Evolutionary conservation across 2,797 vertebrate genomes (phyloP).

Genomic region (Amblyopsis hoosieri): DNA sequence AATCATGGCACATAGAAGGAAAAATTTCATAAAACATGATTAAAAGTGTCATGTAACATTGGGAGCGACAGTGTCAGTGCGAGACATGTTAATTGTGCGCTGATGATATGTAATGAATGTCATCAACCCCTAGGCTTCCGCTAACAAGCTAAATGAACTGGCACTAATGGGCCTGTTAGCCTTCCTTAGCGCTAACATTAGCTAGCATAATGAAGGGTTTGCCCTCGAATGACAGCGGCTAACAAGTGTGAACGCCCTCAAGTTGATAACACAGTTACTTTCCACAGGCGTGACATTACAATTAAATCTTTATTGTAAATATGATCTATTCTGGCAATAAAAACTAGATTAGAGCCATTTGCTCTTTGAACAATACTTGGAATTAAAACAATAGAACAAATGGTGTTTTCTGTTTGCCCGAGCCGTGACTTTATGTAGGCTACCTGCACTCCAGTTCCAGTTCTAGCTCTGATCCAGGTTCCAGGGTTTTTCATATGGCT

Average conservation of each 20-base stretch:
- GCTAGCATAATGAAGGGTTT: slow-evolving; percentile 65
- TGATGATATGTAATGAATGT: slow-evolving; percentile 80
- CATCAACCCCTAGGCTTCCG: slow-evolving; percentile 69
- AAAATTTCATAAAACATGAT: slow-evolving; percentile 73
- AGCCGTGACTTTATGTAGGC: neutral
- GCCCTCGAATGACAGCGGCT: slow-evolving; percentile 44
- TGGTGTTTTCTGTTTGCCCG: slow-evolving; percentile 12
- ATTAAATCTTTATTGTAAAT: slow-evolving; percentile 27
- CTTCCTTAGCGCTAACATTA: slow-evolving; percentile 69
- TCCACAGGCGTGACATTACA: slow-evolving; percentile 46
- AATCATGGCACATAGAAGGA: slow-evolving; percentile 59
- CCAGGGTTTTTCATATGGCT: slow-evolving; percentile 85
- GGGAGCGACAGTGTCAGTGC: slow-evolving; percentile 58
- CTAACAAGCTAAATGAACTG: slow-evolving; percentile 79
- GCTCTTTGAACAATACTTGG: neutral
- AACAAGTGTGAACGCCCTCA: slow-evolving; percentile 16
- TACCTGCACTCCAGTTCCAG: slow-evolving; percentile 76
- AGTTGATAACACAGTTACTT: slow-evolving; percentile 18
- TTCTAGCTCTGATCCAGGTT: slow-evolving; percentile 77
- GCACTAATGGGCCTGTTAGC: slow-evolving; percentile 76
- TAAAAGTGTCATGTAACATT: slow-evolving; percentile 77
- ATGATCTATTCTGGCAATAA: slow-evolving; percentile 29
- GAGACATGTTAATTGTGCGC: slow-evolving; percentile 76
- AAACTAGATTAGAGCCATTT: neutral
- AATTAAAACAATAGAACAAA: neutral